Evolutionary conservation across 2,113 vertebrate species (phyloP), one percentile per base, ranked within the genome.

Genomic region (Notothenia rossii): DNA sequence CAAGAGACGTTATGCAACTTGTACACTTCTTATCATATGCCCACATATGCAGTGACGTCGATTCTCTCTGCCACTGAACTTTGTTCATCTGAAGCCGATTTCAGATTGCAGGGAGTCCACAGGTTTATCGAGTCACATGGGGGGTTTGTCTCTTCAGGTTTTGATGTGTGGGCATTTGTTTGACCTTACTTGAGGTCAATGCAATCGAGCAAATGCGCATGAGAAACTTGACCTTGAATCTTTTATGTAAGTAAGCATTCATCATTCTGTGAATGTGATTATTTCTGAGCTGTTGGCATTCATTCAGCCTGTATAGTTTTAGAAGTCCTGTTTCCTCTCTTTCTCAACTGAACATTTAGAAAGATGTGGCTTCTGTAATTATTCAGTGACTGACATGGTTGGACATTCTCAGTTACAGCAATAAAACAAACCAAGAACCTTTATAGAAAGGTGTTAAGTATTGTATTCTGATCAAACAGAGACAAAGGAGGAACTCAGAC

Each of bases 1-100:
- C 88, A 70, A 77, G 65, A 78, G 33, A 83, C 46, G 50, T 86
- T 85, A 66, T 84, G 48, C 69, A 81, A 86, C 60, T 22, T 74
- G 40, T 59, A 64, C 36, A 10, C 53, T 75, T 86, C 70, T 84
- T 85, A 85, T 89, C 75, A 73, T 11, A 20, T 50, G 59, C 75
- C 15, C 25, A 83, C 81, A 81, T 69, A 53, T 59, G 43, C 50
- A 22, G 51, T 68, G 64, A 79, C 6, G 48, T 62, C 10, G 11
- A 48, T 40, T 48, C 54, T 61, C 56, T 25, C 46, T 70, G 49
- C 46, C 36, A 55, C n/a, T 88, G 74, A 86, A 83, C 83, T 86
- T 62, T 87, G 71, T 75, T 69, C 77, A 81, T 70, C 50, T 84
- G 46, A 33, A 68, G 64, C 56, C 70, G 11, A 20, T 76, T 63